Base-by-base conservation (phyloP, 2,797 vertebrate species). In the Poeciliopsis paucimaculata region DNA sequence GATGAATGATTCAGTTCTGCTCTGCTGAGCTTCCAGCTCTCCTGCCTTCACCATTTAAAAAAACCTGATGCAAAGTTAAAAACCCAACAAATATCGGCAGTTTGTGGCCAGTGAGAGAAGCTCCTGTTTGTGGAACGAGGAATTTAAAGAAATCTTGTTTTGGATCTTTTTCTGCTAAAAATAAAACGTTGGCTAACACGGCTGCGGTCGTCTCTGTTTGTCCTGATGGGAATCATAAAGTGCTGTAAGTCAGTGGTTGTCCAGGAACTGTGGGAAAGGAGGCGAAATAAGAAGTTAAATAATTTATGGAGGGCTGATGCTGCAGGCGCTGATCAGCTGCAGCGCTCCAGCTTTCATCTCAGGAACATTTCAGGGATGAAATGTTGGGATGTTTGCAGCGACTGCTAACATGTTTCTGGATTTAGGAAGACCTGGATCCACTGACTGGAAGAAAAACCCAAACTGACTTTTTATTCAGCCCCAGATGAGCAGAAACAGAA, bases 51-150 rank as follows among this genome's bases (percentile, higher is more conserved):
- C 80, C 53, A 45, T 86, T 86, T 70, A 81, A 73, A 68, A 68
- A 26, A 26, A 41, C 36, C 66, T 26, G 1, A 41, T 43, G 39
- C 11, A 26, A 43, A 79, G 76, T 0, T 45, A 57, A 84, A 84
- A 66, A 23, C 16, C 83, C 75, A 82, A 80, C 77, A 88, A 81
- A 83, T 64, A 26, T 77, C 43, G 45, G 39, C 5, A 72, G 83
- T 77, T 71, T 66, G 78, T 87, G 77, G 73, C 70, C 82, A 68
- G 84, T 84, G 60, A 76, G 86, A 80, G 53, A 28, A 11, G 74
- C 76, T 73, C 62, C 55, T 3, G 36, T 62, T 76, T 68, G 74
- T 75, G 75, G 77, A 73, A 78, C 51, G 5, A 36, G 6, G n/a
- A 74, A 72, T 73, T 15, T 72, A 77, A 75, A 72, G 49, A n/a